Evolutionary conservation across 2,797 vertebrate genomes (phyloP), one percentile per base, ranked within the genome.

Genomic region (Anolis apletophallus): DNA sequence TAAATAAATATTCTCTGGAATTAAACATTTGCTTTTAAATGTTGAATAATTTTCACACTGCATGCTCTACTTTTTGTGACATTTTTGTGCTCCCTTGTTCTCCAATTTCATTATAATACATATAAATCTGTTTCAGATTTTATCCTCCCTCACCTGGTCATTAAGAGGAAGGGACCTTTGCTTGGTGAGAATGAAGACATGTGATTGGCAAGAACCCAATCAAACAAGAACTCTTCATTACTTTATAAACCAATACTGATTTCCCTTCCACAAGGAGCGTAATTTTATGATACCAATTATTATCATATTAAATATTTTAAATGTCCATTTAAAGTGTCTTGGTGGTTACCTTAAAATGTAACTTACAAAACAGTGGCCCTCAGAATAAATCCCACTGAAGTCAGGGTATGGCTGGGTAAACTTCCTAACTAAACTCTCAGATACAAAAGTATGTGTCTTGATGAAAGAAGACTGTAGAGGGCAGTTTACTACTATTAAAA

Each of bases 401-500:
- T 34, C 16, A 71, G 54, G 17, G 29, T 73, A 79, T 34, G 34
- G 34, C 55, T 80, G 77, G n/a, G 14, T 64, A 36, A 32, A 6
- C n/a, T 1, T n/a, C 26, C 13, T 54, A 12, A 19, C 29, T 5
- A 69, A 34, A 75, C 54, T 19, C 36, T 76, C 36, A 68, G 26
- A 73, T 54, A 40, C 16, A 69, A 36, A 64, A 59, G 67, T 29
- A 50, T 59, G 13, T 76, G 52, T 46, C 71, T 80, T 80, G n/a
- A 81, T 74, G 46, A 16, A 75, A 77, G 29, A 69, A 59, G 61
- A 87, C 64, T 87, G 23, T 69, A 76, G 71, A 82, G 80, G 80
- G 80, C 52, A 82, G 80, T 77, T 87, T 77, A 46, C 34, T 40
- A 57, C 52, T 82, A 87, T 71, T 82, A 87, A 82, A 73, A 77